Percentiles rank a stretch among this genome's conserved stretches.
Evolutionary conservation across 1,140 invertebrate species (phyloP).

Genomic region (Drosophila arizonae): DNA sequence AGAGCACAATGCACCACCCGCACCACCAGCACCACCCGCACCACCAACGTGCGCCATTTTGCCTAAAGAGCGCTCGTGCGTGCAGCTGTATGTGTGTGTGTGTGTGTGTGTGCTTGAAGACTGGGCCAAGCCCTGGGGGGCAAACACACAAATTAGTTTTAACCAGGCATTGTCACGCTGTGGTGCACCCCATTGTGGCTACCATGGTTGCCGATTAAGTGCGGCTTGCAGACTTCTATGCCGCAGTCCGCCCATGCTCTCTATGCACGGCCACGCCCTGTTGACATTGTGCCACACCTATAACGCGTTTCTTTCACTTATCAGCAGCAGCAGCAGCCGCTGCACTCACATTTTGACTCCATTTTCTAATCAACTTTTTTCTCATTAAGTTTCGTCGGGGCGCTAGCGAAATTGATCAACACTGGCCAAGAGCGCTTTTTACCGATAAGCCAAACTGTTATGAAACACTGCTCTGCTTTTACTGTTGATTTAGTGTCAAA

Average conservation of each 20-base stretch:
- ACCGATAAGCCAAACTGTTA: background rate
- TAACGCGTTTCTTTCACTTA: slow-evolving; percentile 1
- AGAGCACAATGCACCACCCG: slow-evolving; percentile 50
- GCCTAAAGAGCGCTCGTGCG: slow-evolving; percentile 51
- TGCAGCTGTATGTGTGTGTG: slow-evolving; percentile 22
- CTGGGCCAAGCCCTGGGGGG: slow-evolving; percentile 22
- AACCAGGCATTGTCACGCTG: slow-evolving; percentile 76
- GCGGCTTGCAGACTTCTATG: slow-evolving; percentile 30
- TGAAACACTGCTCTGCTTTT: background rate
- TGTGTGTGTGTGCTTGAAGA: slow-evolving; percentile 13
- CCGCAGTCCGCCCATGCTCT: background rate
- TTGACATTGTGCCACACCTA: slow-evolving; percentile 4
- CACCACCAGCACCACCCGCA: slow-evolving; percentile 1
- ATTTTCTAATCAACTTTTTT: slow-evolving; percentile 57
- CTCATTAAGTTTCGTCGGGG: slow-evolving; percentile 59
- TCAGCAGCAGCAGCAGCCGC: slow-evolving; percentile 3
- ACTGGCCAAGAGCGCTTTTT: background rate
- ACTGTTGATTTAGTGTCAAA: background rate
- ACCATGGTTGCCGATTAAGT: slow-evolving; percentile 68
- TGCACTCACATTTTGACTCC: slow-evolving; percentile 6
- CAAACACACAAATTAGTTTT: slow-evolving; percentile 77
- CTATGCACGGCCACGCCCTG: background rate
- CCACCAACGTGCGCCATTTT: slow-evolving; percentile 45
- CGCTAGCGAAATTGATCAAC: slow-evolving; percentile 28
- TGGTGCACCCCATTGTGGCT: slow-evolving; percentile 64